A percentile compares a stretch with the other conserved stretches of the same genome.
Evolutionary conservation across 2,888 invertebrate genomes (phyloP).

Genomic region (Vesta saturnalis): DNA sequence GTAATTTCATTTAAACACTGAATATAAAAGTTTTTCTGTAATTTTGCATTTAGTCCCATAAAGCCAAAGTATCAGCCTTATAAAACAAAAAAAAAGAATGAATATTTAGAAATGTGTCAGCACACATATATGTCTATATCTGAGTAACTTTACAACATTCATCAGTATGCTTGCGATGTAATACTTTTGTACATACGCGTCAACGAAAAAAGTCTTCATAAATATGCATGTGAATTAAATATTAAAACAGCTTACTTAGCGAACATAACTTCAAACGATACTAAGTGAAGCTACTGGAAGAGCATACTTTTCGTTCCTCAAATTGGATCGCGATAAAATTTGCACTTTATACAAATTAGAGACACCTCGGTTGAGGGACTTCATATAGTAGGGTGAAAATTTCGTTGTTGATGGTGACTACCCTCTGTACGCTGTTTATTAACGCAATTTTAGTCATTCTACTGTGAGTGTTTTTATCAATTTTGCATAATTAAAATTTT

Average conservation of each 20-base stretch:
- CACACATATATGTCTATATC: conserved; percentile 29
- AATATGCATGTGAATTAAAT: conserved; percentile 60
- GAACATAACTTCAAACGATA: conserved; percentile 57
- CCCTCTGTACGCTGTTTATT: conserved; percentile 24
- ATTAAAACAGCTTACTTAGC: conserved; percentile 56
- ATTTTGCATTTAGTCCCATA: too few species aligned
- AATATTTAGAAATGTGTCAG: conserved; percentile 1
- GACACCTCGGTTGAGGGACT: conserved; percentile 51
- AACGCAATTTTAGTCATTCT: conserved; percentile 1
- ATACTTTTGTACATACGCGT: conserved; percentile 43
- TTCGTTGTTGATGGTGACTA: conserved; percentile 14
- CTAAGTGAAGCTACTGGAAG: conserved; percentile 56
- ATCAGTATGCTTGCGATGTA: conserved; percentile 39
- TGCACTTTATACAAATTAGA: conserved; percentile 56
- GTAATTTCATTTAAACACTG: too few species aligned
- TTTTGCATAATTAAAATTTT: neutral
- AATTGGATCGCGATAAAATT: conserved; percentile 56
- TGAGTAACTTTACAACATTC: conserved; percentile 33
- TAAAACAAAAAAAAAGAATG: too few species aligned
- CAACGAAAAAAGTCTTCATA: conserved; percentile 53
- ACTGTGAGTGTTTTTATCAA: conserved; percentile 7
- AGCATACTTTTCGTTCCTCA: conserved; percentile 45
- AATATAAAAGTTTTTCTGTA: too few species aligned
- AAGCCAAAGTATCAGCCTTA: too few species aligned
- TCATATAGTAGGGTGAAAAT: conserved; percentile 20